phyloP scores from a whole-genome alignment of 2,113 vertebrate genomes.

The Galemys pyrenaicus region DNA sequence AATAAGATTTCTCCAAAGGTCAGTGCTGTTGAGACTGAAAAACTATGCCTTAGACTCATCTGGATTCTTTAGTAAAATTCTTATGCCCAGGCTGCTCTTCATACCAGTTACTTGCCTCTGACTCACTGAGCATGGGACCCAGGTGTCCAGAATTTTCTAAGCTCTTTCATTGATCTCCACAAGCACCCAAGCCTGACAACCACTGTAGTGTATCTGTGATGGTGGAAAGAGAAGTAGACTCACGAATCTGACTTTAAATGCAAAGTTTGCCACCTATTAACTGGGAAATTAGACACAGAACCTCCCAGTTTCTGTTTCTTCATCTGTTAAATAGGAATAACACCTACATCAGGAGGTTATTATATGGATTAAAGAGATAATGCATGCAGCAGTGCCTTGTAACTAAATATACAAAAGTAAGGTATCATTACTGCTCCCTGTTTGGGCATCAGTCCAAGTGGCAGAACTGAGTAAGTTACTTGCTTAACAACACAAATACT shows the following conservation, averaged over 20 bases:
- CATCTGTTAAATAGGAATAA: conserved; percentile 59
- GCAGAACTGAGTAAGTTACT: conserved; percentile 59
- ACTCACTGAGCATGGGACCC: background rate
- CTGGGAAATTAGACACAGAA: conserved; percentile 28
- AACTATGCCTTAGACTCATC: background rate
- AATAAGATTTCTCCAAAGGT: background rate
- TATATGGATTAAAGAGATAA: conserved; percentile 68
- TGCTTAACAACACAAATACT: conserved; percentile 22
- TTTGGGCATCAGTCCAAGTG: conserved; percentile 39
- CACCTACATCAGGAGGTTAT: conserved; percentile 53
- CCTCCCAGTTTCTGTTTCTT: conserved; percentile 61
- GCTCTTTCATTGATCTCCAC: background rate
- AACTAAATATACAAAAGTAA: conserved; percentile 58
- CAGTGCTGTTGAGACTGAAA: background rate
- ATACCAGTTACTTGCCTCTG: background rate
- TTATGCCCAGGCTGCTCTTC: background rate
- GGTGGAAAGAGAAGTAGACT: background rate
- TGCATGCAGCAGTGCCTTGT: background rate
- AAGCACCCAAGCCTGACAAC: background rate
- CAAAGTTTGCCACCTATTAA: conserved; percentile 3
- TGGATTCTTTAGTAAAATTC: background rate
- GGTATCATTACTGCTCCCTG: conserved; percentile 58
- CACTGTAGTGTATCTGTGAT: background rate
- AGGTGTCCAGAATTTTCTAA: background rate
- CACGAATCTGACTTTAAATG: background rate